Conservation (phyloP, 2,113 vertebrate genomes). For the Ochotona princeps region DNA sequence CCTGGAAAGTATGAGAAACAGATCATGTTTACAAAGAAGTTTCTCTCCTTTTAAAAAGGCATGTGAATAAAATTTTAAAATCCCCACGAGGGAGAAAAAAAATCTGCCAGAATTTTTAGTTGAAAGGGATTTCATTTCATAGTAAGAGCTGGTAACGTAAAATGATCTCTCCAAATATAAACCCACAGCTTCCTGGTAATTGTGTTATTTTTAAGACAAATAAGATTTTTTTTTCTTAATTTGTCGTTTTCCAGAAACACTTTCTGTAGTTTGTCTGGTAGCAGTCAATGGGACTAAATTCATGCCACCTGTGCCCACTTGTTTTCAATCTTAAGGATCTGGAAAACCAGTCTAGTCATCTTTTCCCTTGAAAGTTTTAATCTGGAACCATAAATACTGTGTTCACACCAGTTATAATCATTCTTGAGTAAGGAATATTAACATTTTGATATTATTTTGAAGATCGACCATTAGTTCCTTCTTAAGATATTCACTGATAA, state of each 20-base stretch:
- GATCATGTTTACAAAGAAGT: conserved; percentile 56
- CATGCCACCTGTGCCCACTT: background rate
- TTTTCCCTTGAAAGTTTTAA: background rate
- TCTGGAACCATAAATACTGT: background rate
- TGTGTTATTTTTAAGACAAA: conserved; percentile 65
- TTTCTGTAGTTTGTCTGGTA: background rate
- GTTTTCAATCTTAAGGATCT: background rate
- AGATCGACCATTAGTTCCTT: background rate
- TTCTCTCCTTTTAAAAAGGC: conserved; percentile 55
- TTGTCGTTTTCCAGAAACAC: conserved; percentile 48
- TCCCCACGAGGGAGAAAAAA: conserved; percentile 42
- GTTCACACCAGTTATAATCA: background rate
- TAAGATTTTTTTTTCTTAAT: conserved; percentile 44
- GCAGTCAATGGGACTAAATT: conserved; percentile 17
- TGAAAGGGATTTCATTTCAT: conserved; percentile 72
- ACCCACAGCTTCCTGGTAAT: conserved; percentile 51
- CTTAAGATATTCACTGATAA: background rate
- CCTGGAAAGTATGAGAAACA: conserved; percentile 51
- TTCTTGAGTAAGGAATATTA: conserved; percentile 14
- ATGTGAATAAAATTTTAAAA: conserved; percentile 65
- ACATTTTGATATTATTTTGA: conserved; percentile 5
- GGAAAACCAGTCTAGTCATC: background rate
- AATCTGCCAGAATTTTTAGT: conserved; percentile 72
- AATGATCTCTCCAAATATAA: conserved; percentile 54
- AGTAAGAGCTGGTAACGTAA: conserved; percentile 52